Conservation (phyloP, 2,888 invertebrate species). For the Heteromurus nitidus region DNA sequence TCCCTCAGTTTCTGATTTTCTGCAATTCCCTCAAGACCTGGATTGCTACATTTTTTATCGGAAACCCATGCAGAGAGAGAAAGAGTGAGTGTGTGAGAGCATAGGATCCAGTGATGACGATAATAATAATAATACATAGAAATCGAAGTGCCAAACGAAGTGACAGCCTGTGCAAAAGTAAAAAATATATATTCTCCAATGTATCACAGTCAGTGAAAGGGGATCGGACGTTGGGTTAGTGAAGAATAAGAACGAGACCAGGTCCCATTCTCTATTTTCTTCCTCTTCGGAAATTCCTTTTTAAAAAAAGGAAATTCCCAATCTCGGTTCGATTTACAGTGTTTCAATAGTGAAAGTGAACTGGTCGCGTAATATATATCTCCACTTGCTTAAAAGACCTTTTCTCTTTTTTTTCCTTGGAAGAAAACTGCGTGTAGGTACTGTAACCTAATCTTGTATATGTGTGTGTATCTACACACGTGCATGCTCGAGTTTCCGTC, state of each 20-base stretch:
- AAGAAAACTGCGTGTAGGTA: no score
- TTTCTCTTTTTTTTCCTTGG: no score
- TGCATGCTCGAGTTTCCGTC: slow-evolving; percentile 2
- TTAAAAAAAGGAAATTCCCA: slow-evolving; percentile 16
- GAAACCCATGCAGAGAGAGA: slow-evolving; percentile 35
- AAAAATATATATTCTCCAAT: neutral
- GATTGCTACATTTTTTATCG: slow-evolving; percentile 62
- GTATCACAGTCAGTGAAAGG: slow-evolving; percentile 16
- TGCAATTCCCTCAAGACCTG: slow-evolving; percentile 50
- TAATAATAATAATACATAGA: slow-evolving; percentile 43
- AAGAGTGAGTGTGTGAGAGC: neutral
- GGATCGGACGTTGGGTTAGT: slow-evolving; percentile 17
- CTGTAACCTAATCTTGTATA: no score
- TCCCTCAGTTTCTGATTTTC: slow-evolving; percentile 23
- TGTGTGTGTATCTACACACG: neutral
- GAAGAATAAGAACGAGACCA: slow-evolving; percentile 20
- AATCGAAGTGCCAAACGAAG: slow-evolving; percentile 35
- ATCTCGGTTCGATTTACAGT: slow-evolving; percentile 33
- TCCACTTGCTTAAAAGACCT: neutral
- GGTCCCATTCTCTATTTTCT: slow-evolving; percentile 14
- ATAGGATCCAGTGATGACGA: neutral
- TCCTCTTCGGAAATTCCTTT: neutral
- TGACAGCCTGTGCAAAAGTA: slow-evolving; percentile 25
- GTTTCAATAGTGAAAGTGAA: slow-evolving; percentile 34
- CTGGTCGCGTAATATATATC: neutral